These are phyloP conservation scores for Stylophora pistillata DNA, from an alignment of 64 coral and sea anemone genomes.

Conservation along the genomic window DNA sequence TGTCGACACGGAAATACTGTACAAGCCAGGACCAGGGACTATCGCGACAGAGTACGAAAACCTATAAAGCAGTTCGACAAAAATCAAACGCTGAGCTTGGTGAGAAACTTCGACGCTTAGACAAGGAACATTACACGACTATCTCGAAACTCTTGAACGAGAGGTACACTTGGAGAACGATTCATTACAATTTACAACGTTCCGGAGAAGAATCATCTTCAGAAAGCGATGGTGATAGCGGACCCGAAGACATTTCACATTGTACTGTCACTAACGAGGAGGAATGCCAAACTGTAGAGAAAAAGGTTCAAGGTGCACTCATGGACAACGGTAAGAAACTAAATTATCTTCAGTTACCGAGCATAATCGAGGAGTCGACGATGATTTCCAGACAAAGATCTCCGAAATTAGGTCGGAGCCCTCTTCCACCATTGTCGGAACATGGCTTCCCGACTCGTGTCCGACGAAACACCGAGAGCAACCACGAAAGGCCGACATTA, in stretches of 20 bases:
- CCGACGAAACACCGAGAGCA: conserved; percentile 4
- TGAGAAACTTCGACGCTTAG: conserved; percentile 42
- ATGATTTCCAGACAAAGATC: conserved; percentile 4
- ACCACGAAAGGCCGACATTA: not conserved
- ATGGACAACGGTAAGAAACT: conserved; percentile 19
- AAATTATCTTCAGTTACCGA: conserved; percentile 33
- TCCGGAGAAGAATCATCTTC: conserved; percentile 12
- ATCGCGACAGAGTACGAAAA: conserved; percentile 45
- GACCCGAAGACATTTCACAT: not conserved
- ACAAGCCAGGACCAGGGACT: conserved; percentile 13
- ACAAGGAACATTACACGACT: conserved; percentile 55
- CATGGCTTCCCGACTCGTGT: conserved; percentile 32
- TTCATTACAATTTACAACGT: conserved; percentile 42
- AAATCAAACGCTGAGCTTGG: conserved; percentile 62
- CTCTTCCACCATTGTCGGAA: conserved; percentile 34
- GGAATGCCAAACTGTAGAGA: conserved; percentile 4
- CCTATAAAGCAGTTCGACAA: conserved; percentile 36
- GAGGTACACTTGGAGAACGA: conserved; percentile 39
- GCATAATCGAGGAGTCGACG: conserved; percentile 15
- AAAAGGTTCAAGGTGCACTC: not conserved
- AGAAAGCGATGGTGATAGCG: conserved; percentile 14
- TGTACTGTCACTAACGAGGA: not conserved
- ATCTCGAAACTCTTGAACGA: conserved; percentile 62
- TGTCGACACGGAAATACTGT: conserved; percentile 22
- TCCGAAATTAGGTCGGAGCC: conserved; percentile 21